Conservation (phyloP, 2,113 vertebrate species). For the Butorides virescens region DNA sequence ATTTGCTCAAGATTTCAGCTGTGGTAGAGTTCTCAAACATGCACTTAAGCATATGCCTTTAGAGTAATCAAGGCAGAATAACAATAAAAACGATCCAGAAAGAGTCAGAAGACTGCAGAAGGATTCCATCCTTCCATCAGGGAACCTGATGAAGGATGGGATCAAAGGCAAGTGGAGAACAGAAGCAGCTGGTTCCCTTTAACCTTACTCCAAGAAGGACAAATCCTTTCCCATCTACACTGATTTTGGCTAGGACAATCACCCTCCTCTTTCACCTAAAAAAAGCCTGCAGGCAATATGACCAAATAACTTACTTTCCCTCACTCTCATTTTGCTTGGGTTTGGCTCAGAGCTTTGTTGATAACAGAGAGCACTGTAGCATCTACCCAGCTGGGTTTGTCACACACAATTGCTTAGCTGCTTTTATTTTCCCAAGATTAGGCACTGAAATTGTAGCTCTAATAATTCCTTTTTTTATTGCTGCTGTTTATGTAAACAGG, state of each 20-base stretch:
- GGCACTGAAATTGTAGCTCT: background rate
- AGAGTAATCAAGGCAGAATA: background rate
- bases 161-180: background rate
- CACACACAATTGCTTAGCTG: background rate
- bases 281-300: background rate
- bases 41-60: background rate
- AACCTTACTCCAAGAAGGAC: background rate
- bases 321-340: accelerated
- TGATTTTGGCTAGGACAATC: background rate
- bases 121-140: background rate
- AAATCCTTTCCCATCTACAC: background rate
- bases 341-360: background rate
- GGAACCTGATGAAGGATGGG: background rate
- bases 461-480: background rate
- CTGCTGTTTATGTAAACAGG: background rate
- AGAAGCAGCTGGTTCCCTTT: background rate
- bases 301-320: background rate
- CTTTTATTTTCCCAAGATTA: background rate
- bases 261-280: background rate
- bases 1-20: background rate
- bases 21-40: background rate
- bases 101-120: background rate
- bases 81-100: background rate
- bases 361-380: background rate
- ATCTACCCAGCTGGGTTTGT: background rate